These are phyloP conservation scores for Idaea biselata DNA, from an alignment of 2,888 invertebrate genomes.

Conservation along the genomic window DNA sequence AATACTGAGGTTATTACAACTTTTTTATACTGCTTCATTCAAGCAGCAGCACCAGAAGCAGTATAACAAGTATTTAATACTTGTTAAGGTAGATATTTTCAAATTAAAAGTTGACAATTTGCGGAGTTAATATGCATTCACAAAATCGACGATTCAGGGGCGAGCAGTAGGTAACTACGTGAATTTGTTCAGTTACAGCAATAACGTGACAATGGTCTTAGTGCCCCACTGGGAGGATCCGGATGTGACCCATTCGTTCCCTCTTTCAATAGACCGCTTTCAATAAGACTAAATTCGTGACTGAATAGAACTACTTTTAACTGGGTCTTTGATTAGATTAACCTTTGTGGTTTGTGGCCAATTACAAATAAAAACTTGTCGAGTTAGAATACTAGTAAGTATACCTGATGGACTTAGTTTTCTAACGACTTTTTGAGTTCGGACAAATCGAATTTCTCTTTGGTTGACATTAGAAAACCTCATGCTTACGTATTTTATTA, in stretches of 20 bases:
- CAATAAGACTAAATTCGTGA: not conserved
- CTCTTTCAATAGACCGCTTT: not conserved
- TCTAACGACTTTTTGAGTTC: no score
- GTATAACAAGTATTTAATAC: no score
- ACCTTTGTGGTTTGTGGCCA: not conserved
- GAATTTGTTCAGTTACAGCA: conserved; percentile 14
- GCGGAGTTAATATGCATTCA: no score
- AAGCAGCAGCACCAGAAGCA: no score
- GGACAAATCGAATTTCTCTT: no score
- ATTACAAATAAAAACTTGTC: not conserved
- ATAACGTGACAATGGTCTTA: conserved; percentile 11
- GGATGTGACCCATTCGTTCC: not conserved
- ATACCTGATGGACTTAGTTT: no score
- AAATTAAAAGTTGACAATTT: no score
- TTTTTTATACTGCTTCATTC: no score
- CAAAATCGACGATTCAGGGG: conserved; percentile 11
- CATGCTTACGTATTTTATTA: no score
- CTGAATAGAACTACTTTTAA: not conserved
- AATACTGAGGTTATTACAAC: no score
- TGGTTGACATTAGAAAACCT: no score
- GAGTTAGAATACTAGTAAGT: not conserved
- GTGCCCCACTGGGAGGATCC: conserved; percentile 9
- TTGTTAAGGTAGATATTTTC: no score
- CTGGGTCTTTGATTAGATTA: not conserved
- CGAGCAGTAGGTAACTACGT: not conserved